Evolutionary conservation across 2,888 invertebrate genomes (phyloP), one percentile per base, ranked within the genome.

Genomic region (Agrochola lychnidis): DNA sequence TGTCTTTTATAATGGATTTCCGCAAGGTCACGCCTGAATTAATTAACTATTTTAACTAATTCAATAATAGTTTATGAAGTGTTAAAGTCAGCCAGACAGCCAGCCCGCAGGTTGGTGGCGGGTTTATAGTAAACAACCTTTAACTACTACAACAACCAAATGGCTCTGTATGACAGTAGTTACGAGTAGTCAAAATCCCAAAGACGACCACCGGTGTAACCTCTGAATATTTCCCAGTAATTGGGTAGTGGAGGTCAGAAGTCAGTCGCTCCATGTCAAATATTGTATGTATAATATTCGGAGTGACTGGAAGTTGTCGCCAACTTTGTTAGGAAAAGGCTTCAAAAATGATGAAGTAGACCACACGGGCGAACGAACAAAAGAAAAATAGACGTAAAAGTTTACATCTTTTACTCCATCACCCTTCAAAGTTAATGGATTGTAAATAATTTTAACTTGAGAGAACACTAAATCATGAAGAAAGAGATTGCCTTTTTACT

Each of bases 371-470:
- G 40, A 73, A 19, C 12, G n/a, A 40, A 61, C 36, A 42, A 78
- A 64, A 10, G n/a, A n/a, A 22, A 75, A 68, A 42, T 25, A 22
- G 16, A 30, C 36, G 10, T 25, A 25, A 78, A 79, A 70, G 57
- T 67, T 70, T 42, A 16, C 70, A 30, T 56, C n/a, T 68, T 59
- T 74, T 56, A 68, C 63, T 19, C 63, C 42, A 66, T 66, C 53
- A 48, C 79, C 25, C 68, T 80, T 75, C 48, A 67, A 62, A 72
- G 12, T 66, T 56, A 68, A 82, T 82, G 70, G 62, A 22, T 68
- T 70, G 73, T 78, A 53, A 70, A 82, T 73, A 45, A 85, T 73
- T 63, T 53, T 42, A 40, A 76, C 68, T 61, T 68, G 63, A 82
- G 22, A 63, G 59, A 78, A 68, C 53, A 82, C 61, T 73, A 71